Evolutionary conservation across 1,140 invertebrate species (phyloP), one percentile per base, ranked within the genome.

Genomic region (Conus ventricosus): DNA sequence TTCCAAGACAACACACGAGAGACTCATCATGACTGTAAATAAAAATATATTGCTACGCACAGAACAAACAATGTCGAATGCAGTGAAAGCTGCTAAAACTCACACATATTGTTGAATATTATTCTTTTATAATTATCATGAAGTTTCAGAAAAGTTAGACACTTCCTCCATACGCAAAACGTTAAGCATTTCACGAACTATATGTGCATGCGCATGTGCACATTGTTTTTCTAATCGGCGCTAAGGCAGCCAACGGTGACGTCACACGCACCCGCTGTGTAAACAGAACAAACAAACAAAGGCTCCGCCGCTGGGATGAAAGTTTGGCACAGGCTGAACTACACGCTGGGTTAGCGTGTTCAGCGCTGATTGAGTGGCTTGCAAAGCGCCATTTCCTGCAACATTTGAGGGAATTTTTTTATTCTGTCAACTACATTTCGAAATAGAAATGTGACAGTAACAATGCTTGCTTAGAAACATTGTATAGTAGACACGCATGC

Each of bases 251-350:
- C 71, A 63, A 87, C 71, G 71, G 91, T 93, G 93, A 93, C 93
- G 93, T 93, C 93, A 93, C 91, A 88, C 85, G 90, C 92, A 93
- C 92, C 92, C 92, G 92, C 93, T 92, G 91, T 91, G 93, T 93
- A 92, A 93, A 93, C 92, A 93, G 87, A 92, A 91, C 92, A 90
- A 92, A 93, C 91, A 93, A 92, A 93, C 91, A 92, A 92, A 89
- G 90, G 78, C 54, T 27, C 27, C 54, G 39, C 27, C 60, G 75
- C 25, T 78, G 63, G 54, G 51, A 78, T 71, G 85, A 39, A 57
- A 75, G 27, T 51, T 81, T 88, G 11, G 87, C 6, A 6, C 55
- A 27, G n/a, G 63, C 76, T 83, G 71, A 39, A 67, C 55, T 13
- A 60, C 78, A 83, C 87, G 87, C 78, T 63, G 81, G 23, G 23